Evolutionary conservation across 2,113 vertebrate species (phyloP).

Genomic region (Agelaius tricolor): DNA sequence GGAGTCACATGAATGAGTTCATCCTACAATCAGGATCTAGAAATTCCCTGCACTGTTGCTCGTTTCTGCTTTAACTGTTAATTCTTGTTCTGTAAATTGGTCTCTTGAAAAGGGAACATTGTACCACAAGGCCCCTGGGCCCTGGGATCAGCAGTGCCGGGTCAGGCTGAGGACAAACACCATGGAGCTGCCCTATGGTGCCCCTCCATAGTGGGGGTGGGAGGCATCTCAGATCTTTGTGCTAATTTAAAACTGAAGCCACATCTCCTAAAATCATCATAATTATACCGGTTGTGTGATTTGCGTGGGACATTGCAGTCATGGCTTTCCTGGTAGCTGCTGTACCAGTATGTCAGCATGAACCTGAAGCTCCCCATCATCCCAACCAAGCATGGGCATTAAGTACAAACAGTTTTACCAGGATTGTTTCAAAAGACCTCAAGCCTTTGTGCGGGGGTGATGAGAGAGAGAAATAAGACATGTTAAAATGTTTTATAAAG

Average conservation of each 20-base stretch:
- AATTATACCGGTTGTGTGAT: background rate
- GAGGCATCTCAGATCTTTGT: background rate
- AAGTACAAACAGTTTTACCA: background rate
- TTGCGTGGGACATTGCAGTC: background rate
- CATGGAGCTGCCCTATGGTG: fast-evolving
- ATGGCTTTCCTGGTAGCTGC: background rate
- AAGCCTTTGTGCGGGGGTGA: constrained; percentile 12
- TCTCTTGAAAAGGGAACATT: background rate
- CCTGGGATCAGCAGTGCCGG: background rate
- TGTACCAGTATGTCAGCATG: background rate
- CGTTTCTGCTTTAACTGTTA: background rate
- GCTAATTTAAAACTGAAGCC: background rate
- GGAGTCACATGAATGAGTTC: background rate
- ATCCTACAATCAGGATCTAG: background rate
- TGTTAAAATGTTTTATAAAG: constrained; percentile 29
- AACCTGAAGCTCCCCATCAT: background rate
- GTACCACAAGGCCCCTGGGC: fast-evolving
- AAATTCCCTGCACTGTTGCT: background rate
- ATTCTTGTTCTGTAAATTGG: background rate
- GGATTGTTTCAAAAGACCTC: constrained; percentile 4
- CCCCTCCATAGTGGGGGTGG: background rate
- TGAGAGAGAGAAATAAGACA: background rate
- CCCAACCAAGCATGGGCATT: background rate
- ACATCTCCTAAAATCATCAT: background rate
- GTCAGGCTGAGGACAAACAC: background rate